Evolutionary conservation across 2,888 invertebrate species (phyloP).

Genomic region (Drosophila antonietae): DNA sequence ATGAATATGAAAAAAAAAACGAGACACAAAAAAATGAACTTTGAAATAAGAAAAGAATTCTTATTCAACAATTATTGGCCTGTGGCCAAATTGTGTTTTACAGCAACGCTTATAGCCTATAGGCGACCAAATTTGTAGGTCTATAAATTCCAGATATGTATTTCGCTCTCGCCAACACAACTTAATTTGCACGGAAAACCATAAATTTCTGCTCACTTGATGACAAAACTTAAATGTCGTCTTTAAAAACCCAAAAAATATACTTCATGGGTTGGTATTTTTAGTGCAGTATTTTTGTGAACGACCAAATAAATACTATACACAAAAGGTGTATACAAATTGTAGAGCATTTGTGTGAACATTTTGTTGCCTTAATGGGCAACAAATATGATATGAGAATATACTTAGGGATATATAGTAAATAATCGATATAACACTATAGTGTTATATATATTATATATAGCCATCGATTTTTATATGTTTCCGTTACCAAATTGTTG

Average conservation of each 20-base stretch:
- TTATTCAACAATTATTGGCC: slow-evolving; percentile 60
- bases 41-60: slow-evolving; percentile 11
- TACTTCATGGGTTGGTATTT: background rate
- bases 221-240: slow-evolving; percentile 16
- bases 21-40: background rate
- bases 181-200: slow-evolving; percentile 24
- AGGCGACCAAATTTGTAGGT: slow-evolving; percentile 19
- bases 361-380: slow-evolving; percentile 3
- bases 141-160: slow-evolving; percentile 41
- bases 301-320: background rate
- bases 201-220: slow-evolving; percentile 5
- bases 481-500: background rate
- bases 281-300: slow-evolving; percentile 5
- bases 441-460: background rate
- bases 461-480: slow-evolving; percentile 1
- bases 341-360: background rate
- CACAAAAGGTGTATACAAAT: background rate
- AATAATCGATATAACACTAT: background rate
- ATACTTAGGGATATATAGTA: background rate
- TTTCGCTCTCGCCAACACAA: slow-evolving; percentile 34
- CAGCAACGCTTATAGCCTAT: slow-evolving; percentile 19
- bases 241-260: background rate
- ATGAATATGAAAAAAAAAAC: slow-evolving; percentile 1
- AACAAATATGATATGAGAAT: background rate
- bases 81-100: slow-evolving; percentile 37